Base-by-base conservation (phyloP, 2,888 invertebrate species). In the Ophonus ardosiacus region DNA sequence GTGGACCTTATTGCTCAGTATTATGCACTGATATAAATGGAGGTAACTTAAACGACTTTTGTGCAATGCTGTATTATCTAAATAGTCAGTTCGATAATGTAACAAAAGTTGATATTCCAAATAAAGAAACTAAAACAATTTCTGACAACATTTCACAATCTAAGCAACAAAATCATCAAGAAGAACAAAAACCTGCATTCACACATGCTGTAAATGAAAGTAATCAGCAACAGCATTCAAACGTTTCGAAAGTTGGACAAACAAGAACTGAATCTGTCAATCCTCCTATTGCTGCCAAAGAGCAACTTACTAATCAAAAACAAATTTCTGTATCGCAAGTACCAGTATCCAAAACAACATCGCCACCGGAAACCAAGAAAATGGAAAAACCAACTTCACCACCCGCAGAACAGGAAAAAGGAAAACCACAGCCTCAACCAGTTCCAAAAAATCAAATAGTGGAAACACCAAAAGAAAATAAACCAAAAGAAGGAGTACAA, bases 51-150 rank as follows among this genome's bases (percentile, higher is more conserved):
- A 85, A 71, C 68, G 43, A 68, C 7, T 68, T 79, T 7, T 85
- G 85, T 68, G 65, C 68, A 18, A 57, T 85, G 85, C 38, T 85
- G n/a, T 85, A 15, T 40, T 85, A 40, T 68, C 18, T 85, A 24
- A 31, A 79, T 21, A 0, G n/a, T 21, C 71, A 71, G 13, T 68
- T 85, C 21, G 17, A 57, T 31, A 80, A 68, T 31, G 8, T 80
- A 21, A 40, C 74, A 10, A 57, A 74, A 43, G 15, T 17, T 83
- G 17, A 10, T 80, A 40, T 31, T 56, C 13, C n/a, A 17, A 15
- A 31, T 31, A 24, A 68, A 68, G 59, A 59, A 15, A 59, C 0
- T 21, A 61, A 40, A 40, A 31, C 31, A 31, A 31, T 4, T 5
- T 6, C 5, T 31, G 4, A 7, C n/a, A 2, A 6, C 61, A 17